Evolutionary conservation across 2,113 vertebrate species (phyloP).

Genomic region (Tricholaema leucomelas): DNA sequence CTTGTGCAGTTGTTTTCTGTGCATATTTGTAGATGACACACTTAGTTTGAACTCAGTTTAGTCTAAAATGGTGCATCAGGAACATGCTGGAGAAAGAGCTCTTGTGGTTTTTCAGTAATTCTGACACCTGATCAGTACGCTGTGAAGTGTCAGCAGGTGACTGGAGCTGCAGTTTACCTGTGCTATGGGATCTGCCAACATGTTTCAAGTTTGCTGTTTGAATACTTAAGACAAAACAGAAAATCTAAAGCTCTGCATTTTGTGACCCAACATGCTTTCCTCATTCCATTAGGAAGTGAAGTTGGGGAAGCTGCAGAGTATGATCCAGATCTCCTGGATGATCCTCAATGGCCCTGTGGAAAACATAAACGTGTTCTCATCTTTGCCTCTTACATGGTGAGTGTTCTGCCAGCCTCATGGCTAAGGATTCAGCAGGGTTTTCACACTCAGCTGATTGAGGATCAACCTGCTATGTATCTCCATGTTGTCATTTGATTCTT

Average conservation of each 20-base stretch:
- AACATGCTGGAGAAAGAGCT: background rate
- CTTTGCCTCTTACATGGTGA: slow-evolving; percentile 97
- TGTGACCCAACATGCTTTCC: background rate
- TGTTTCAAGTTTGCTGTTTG: background rate
- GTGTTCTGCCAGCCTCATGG: background rate
- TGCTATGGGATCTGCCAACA: background rate
- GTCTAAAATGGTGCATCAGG: background rate
- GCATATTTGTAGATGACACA: background rate
- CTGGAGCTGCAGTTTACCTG: background rate
- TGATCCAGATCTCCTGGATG: slow-evolving; percentile 91
- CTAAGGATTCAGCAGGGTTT: background rate
- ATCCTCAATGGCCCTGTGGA: slow-evolving; percentile 97
- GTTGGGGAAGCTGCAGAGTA: slow-evolving; percentile 85
- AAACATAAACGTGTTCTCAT: slow-evolving; percentile 98
- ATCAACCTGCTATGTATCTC: background rate
- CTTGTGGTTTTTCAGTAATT: background rate
- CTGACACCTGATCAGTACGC: background rate
- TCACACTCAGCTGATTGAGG: background rate
- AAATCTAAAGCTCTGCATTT: background rate
- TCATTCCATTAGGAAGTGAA: slow-evolving; percentile 74
- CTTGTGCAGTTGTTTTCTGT: background rate
- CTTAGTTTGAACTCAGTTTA: background rate
- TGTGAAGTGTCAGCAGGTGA: background rate
- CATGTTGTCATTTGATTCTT: background rate
- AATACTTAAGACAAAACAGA: background rate